These are phyloP conservation scores for Drosophila parabipectinata DNA, from an alignment of 1,140 invertebrate species.

Conservation along the genomic window DNA sequence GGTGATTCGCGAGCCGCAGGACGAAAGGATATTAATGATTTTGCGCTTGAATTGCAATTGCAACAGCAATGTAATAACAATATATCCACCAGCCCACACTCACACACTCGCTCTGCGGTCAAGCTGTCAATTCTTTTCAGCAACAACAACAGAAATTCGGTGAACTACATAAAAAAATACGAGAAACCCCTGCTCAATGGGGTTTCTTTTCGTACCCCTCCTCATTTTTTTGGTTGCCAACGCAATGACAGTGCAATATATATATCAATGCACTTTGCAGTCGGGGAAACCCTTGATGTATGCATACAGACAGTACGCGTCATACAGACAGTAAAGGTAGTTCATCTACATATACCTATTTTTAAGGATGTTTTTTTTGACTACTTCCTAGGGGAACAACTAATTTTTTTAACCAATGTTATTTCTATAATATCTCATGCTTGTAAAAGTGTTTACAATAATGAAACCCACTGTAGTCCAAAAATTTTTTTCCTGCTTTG, in stretches of 20 bases:
- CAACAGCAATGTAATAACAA: constrained; percentile 75
- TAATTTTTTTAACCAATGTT: too few species aligned
- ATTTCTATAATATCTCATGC: background rate
- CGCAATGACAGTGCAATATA: constrained; percentile 82
- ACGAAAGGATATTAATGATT: constrained; percentile 83
- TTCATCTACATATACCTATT: too few species aligned
- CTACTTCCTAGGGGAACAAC: too few species aligned
- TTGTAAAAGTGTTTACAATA: background rate
- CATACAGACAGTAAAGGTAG: background rate
- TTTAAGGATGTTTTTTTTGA: too few species aligned
- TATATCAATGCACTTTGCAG: constrained; percentile 74
- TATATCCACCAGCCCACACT: constrained; percentile 54
- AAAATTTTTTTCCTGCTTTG: constrained; percentile 12
- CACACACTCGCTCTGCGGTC: constrained; percentile 60
- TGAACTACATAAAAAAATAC: constrained; percentile 71
- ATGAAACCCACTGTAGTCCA: constrained; percentile 13
- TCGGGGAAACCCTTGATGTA: constrained; percentile 60
- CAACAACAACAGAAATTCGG: constrained; percentile 51
- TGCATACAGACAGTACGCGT: constrained; percentile 32
- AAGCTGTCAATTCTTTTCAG: constrained; percentile 74
- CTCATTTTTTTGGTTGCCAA: constrained; percentile 55
- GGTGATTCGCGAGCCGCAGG: constrained; percentile 12
- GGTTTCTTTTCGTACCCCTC: constrained; percentile 23
- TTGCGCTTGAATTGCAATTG: constrained; percentile 82
- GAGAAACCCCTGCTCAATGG: constrained; percentile 34